phyloP scores from a whole-genome alignment of 1,140 invertebrate species.

The Zaprionus capensis region DNA sequence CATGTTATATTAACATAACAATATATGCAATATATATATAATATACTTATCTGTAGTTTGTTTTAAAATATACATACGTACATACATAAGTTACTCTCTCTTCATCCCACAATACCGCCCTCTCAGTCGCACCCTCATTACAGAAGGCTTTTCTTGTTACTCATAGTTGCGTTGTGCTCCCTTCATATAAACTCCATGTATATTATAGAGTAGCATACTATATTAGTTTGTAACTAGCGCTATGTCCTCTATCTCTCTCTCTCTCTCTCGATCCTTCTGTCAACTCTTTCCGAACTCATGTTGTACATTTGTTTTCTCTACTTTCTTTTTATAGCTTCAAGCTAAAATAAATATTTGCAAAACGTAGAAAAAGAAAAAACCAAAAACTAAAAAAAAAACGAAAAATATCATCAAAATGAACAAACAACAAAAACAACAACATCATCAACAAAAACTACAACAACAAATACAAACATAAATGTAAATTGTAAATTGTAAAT shows the following conservation, averaged over 20 bases:
- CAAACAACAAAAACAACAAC: conserved; percentile 24
- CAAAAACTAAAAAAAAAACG: conserved; percentile 23
- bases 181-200: not conserved
- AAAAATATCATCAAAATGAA: conserved; percentile 22
- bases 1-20: not conserved
- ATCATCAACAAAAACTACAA: conserved; percentile 38
- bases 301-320: conserved; percentile 81
- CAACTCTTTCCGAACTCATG: conserved; percentile 64
- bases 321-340: conserved; percentile 75
- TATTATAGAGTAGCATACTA: not conserved
- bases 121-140: not conserved
- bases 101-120: not conserved
- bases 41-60: not conserved
- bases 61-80: not conserved
- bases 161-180: not conserved
- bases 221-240: not conserved
- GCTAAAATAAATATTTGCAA: conserved; percentile 60
- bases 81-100: not conserved
- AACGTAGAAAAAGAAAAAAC: conserved; percentile 59
- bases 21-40: no score
- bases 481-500: conserved; percentile 57
- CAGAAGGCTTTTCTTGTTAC: not conserved
- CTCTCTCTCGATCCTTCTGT: conserved; percentile 21
- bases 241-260: not conserved
- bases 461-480: conserved; percentile 60